Evolutionary conservation across 2,113 vertebrate genomes (phyloP).

Genomic region (Stomatorhinus ivindoensis): DNA sequence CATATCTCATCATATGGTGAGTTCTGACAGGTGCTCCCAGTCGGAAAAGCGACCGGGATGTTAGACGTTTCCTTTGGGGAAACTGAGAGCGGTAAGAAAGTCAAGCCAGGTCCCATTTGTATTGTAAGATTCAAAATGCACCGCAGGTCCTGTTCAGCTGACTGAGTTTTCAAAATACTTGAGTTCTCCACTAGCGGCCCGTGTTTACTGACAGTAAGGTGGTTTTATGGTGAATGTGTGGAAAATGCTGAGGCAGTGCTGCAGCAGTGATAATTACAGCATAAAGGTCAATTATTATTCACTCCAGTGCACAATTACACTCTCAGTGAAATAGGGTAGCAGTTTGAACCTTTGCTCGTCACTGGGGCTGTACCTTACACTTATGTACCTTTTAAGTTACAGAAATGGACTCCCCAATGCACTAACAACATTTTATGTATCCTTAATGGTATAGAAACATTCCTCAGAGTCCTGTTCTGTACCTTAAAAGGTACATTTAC

Average conservation of each 20-base stretch:
- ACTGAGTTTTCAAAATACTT: background rate
- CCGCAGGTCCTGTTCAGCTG: background rate
- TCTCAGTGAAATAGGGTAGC: background rate
- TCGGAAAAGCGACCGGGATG: background rate
- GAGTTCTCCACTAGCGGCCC: background rate
- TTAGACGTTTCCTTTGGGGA: background rate
- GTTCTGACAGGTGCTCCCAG: background rate
- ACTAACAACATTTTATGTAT: background rate
- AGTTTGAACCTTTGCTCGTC: too few relatives aligned
- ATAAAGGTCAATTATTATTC: background rate
- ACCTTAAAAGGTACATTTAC: too few relatives aligned
- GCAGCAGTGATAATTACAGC: background rate
- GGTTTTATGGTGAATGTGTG: background rate
- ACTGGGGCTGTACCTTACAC: too few relatives aligned
- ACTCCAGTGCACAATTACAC: background rate
- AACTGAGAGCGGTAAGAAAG: background rate
- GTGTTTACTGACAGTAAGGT: background rate
- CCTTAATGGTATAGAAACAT: background rate
- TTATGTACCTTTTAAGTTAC: too few relatives aligned
- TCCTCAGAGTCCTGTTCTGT: background rate
- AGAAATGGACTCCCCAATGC: background rate
- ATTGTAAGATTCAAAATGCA: background rate
- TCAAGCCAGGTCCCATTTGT: background rate
- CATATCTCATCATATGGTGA: background rate
- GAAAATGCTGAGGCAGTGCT: background rate